Base-by-base conservation (phyloP, 2,113 vertebrate genomes). In the Poeciliopsis turrubarensis region DNA sequence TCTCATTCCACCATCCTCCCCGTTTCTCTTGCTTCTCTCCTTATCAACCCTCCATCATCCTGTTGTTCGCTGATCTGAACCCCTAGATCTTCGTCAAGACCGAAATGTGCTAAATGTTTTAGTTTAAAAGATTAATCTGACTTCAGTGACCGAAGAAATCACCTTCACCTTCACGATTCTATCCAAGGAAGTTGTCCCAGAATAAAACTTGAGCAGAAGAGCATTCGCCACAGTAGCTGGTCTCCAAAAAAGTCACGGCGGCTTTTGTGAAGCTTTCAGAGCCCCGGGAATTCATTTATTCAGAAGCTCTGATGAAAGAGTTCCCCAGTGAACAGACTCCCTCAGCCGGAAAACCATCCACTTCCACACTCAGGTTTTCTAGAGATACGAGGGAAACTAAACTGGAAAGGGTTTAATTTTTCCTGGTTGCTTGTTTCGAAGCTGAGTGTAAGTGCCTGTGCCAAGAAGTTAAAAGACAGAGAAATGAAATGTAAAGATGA, bases 271-370 rank as follows among this genome's bases (percentile, higher is more conserved):
- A 67, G 79, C 75, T 80, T 73, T 70, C 68, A 0, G 29, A 75
- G 67, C 74, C 30, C 2, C 54, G 78, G 75, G 63, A 81, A 80
- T 85, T 88, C 78, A 91, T 89, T 91, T 86, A 91, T 90, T 90
- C 65, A 87, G 75, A 78, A 61, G 79, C 76, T 89, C 80, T 86
- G 86, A 88, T 62, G n/a, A 81, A 87, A 78, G 84, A 66, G 69
- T 70, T 61, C 72, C 74, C 61, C 68, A 68, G 73, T 73, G 81
- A 82, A 86, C 86, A 80, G 80, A 65, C 83, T 82, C 78, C 61
- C 77, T 89, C 89, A 89, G 84, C 85, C 83, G 66, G 80, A 89
- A 88, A 78, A 10, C 0, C 69, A 66, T 83, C 61, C 73, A 31
- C 79, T 76, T 68, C 74, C 69, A 68, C 63, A 80, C 76, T 90